Conservation (phyloP, 1,140 invertebrate species). For the Geopemphigus sp. region DNA sequence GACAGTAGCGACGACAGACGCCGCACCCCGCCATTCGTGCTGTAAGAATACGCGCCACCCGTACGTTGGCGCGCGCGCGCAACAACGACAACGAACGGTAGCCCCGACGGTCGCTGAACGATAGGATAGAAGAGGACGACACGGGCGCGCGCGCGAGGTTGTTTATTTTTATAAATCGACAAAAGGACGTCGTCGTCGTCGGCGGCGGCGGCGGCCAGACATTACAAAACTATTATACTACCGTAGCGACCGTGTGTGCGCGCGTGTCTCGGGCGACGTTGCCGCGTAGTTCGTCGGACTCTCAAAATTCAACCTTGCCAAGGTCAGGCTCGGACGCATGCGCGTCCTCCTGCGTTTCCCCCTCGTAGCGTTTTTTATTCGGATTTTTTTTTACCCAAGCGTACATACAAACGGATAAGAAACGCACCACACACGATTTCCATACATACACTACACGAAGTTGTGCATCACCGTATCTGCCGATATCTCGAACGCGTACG, state of each 20-base stretch:
- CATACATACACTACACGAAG: not conserved
- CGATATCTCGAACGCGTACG: no score
- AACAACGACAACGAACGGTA: no score
- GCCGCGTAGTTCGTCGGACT: constrained; percentile 46
- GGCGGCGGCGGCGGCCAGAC: constrained; percentile 25
- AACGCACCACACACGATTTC: not conserved
- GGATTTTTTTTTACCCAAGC: not conserved
- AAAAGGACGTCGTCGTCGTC: not conserved
- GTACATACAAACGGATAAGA: not conserved
- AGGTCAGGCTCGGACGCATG: constrained; percentile 44
- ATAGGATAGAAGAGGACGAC: no score
- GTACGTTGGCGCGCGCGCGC: no score
- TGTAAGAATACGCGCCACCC: no score
- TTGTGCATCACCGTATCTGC: not conserved
- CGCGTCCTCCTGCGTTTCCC: not conserved
- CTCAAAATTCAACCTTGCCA: constrained; percentile 50
- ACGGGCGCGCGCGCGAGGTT: constrained; percentile 19
- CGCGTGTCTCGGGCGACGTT: constrained; percentile 19
- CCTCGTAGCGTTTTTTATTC: not conserved
- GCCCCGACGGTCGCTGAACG: not conserved
- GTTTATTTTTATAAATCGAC: constrained; percentile 48
- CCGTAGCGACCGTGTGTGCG: not conserved
- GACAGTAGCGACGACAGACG: not conserved
- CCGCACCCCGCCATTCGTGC: no score
- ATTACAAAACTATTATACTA: constrained; percentile 30